Base-by-base conservation (phyloP, 2,888 invertebrate species). In the Frankliniella fusca region DNA sequence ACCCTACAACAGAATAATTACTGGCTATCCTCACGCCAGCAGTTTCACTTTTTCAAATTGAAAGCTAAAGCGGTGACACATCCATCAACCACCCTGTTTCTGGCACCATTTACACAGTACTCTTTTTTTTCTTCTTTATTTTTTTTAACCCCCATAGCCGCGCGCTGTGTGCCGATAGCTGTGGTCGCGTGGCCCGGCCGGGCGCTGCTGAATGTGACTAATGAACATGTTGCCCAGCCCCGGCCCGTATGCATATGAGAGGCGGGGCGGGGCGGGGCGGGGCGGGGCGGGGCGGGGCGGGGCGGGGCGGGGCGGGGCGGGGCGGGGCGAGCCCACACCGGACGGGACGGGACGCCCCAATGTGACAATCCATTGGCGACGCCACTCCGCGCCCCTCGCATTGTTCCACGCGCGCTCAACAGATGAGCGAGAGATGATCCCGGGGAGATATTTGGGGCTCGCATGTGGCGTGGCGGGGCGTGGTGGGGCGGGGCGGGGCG, bases 161-260 rank as follows among this genome's bases (percentile, higher is more conserved):
- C 38, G 38, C 38, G 38, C 38, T 38, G 38, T 38, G 38, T 38
- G 38, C 38, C 3, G 38, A 38, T 38, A 38, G 38, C 38, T 38
- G 2, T 38, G 38, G 38, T 38, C 38, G 38, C 38, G 38, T 38
- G n/a, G n/a, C n/a, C n/a, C n/a, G n/a, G n/a, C n/a, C n/a, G n/a
- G n/a, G n/a, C n/a, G n/a, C n/a, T n/a, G 38, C 38, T 38, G 38
- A 70, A 23, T 76, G 70, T 76, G 70, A 76, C 70, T 76, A 76
- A 76, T 76, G 70, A 76, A 76, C 70, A 76, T 27, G 70, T 76
- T 76, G 70, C 27, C 12, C 38, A 5, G 38, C 38, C 38, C 38
- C 38, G 38, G 38, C 38, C 23, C 27, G 70, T n/a, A 23, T 70
- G 23, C 70, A 76, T 76, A 23, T 27, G 8, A 23, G n/a, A 70